phyloP scores from a whole-genome alignment of 1,140 invertebrate species.

The Lutraria rhynchaena region DNA sequence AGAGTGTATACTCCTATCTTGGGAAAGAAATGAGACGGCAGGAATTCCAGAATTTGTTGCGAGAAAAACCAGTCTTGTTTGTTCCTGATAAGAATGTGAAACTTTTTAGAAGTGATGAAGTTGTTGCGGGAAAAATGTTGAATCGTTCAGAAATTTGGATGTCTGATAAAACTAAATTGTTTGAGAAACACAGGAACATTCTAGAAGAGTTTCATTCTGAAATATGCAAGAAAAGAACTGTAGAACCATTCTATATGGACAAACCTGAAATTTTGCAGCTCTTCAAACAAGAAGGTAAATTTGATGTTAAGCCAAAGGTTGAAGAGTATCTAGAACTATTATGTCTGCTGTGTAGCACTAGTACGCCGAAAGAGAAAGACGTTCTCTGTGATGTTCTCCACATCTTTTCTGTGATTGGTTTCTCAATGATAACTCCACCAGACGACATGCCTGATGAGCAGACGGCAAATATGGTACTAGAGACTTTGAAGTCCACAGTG shows the following conservation, averaged over 20 bases:
- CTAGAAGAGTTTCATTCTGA: constrained; percentile 71
- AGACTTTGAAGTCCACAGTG: constrained; percentile 54
- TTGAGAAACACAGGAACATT: constrained; percentile 68
- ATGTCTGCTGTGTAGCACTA: constrained; percentile 61
- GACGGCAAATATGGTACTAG: constrained; percentile 49
- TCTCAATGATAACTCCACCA: constrained; percentile 13
- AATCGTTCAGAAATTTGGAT: constrained; percentile 76
- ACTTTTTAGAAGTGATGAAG: constrained; percentile 1
- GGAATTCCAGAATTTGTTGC: constrained; percentile 73
- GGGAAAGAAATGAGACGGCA: constrained; percentile 66
- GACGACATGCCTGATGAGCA: constrained; percentile 29
- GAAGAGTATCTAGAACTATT: constrained; percentile 74
- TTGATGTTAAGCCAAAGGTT: constrained; percentile 64
- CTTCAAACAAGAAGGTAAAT: constrained; percentile 60
- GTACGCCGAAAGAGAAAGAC: constrained; percentile 51
- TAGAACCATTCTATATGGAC: constrained; percentile 51
- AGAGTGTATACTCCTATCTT: constrained; percentile 71
- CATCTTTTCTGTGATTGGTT: constrained; percentile 70
- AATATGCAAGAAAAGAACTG: constrained; percentile 63
- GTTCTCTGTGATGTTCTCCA: constrained; percentile 65
- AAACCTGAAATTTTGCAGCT: constrained; percentile 58
- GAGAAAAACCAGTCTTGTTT: constrained; percentile 77
- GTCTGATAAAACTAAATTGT: constrained; percentile 73
- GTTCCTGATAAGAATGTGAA: constrained; percentile 61
- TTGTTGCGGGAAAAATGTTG: constrained; percentile 71